Conservation (phyloP, 2,797 vertebrate species). For the Ptychadena robeensis region DNA sequence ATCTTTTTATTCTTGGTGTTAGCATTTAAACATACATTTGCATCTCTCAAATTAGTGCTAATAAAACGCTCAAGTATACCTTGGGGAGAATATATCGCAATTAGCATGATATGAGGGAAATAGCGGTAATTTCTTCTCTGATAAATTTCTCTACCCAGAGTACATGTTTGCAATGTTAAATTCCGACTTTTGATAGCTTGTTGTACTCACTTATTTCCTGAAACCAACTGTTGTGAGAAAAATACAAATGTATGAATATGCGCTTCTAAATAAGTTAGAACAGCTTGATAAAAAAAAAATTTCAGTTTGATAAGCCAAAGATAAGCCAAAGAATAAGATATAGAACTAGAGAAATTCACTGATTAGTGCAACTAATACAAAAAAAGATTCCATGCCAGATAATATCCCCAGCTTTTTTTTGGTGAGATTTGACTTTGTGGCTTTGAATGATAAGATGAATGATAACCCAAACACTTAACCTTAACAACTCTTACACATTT, state of each 20-base stretch:
- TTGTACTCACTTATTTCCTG: slow-evolving; percentile 24
- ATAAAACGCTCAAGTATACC: slow-evolving; percentile 60
- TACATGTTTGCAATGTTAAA: slow-evolving; percentile 60
- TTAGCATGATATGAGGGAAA: slow-evolving; percentile 60
- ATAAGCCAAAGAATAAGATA: neutral
- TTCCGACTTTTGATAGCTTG: slow-evolving; percentile 36
- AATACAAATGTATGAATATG: slow-evolving; percentile 27
- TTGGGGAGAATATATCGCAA: slow-evolving; percentile 60
- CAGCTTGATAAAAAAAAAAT: neutral
- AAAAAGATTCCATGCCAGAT: no score
- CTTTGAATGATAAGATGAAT: no score
- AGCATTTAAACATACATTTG: slow-evolving; percentile 62
- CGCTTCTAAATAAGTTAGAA: neutral
- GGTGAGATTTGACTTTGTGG: no score
- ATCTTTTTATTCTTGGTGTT: slow-evolving; percentile 70
- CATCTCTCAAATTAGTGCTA: slow-evolving; percentile 62
- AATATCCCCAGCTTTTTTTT: no score
- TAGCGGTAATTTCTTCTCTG: slow-evolving; percentile 58
- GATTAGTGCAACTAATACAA: no score
- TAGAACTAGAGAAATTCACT: neutral
- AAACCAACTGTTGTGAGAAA: slow-evolving; percentile 43
- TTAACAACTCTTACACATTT: no score
- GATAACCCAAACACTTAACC: no score
- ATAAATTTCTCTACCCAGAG: slow-evolving; percentile 48
- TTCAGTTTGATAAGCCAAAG: neutral